Evolutionary conservation across 2,113 vertebrate genomes (phyloP), one percentile per base, ranked within the genome.

Genomic region (Rhombomys opimus): DNA sequence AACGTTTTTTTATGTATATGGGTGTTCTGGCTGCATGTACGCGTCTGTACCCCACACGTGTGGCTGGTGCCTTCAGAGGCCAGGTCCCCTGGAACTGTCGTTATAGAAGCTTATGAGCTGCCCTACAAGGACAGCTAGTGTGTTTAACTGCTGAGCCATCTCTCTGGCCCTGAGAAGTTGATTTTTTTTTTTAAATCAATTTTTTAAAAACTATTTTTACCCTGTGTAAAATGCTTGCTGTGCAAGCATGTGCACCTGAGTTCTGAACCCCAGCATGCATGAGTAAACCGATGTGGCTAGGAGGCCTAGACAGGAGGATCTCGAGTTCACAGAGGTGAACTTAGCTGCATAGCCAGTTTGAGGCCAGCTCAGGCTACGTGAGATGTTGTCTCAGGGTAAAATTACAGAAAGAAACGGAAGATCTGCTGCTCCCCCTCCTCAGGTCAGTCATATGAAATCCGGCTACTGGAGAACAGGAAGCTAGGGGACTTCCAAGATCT

Each of bases 371-470:
- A 38, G 61, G 59, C 7, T 25, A 35, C 9, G 18, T 8, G 35
- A 52, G 18, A 52, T 10, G 11, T 35, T 77, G 35, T 76, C 15
- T 87, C 50, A 73, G 38, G 54, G 41, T 52, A 68, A 86, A 86
- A 35, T 68, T 35, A 65, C n/a, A 76, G n/a, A 75, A 54, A 87
- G 65, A 91, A 61, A 57, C 81, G 59, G 97, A 98, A 98, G 97
- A 97, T 98, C 97, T 97, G 90, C 97, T 93, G 38, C 98, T 97
- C 87, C 98, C 95, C 92, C 93, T 15, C 32, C 95, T 38, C 98
- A 99, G 99, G 99, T 99, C 99, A 99, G 98, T 99, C 99, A 98
- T 99, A 99, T 96, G 99, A 99, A 99, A 99, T 99, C 98, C 99
- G 99, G 98, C 99, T 99, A 98, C 98, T 99, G 98, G 99, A 99